These are phyloP conservation scores for Corydoras sp. DNA, from an alignment of 2,113 vertebrate genomes.

Conservation along the genomic window DNA sequence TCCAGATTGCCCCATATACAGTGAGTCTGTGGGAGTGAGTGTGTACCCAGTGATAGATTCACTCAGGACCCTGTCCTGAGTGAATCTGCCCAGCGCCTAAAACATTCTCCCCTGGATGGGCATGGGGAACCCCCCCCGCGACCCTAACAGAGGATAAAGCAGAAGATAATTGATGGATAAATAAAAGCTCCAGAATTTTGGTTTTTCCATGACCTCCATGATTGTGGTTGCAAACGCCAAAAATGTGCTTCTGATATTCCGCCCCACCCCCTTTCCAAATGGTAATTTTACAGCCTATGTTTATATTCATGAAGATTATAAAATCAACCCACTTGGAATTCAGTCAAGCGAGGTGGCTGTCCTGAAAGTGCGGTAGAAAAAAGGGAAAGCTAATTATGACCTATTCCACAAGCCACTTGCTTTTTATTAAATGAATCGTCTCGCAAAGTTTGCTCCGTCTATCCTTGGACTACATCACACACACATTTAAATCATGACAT, in stretches of 20 bases:
- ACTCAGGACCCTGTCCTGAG: too few relatives aligned
- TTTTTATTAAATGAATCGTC: not conserved
- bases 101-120: too few relatives aligned
- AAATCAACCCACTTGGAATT: conserved; percentile 15
- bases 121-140: too few relatives aligned
- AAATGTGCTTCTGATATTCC: conserved; percentile 17
- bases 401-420: not conserved
- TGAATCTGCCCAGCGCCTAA: too few relatives aligned
- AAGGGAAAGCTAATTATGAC: not conserved
- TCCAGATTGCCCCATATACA: too few relatives aligned
- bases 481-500: conserved; percentile 1
- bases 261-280: not conserved
- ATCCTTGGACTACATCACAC: not conserved
- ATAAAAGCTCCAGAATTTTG: too few relatives aligned
- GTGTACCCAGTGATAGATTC: too few relatives aligned
- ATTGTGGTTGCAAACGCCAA: conserved; percentile 14
- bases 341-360: conserved; percentile 3
- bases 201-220: too few relatives aligned
- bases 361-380: not conserved
- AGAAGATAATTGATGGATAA: too few relatives aligned
- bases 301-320: conserved; percentile 20
- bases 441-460: not conserved
- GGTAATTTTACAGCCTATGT: conserved; percentile 9
- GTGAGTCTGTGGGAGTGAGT: too few relatives aligned
- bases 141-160: too few relatives aligned